Conservation (phyloP, 2,113 vertebrate genomes). For the Pseudopodoces humilis region DNA sequence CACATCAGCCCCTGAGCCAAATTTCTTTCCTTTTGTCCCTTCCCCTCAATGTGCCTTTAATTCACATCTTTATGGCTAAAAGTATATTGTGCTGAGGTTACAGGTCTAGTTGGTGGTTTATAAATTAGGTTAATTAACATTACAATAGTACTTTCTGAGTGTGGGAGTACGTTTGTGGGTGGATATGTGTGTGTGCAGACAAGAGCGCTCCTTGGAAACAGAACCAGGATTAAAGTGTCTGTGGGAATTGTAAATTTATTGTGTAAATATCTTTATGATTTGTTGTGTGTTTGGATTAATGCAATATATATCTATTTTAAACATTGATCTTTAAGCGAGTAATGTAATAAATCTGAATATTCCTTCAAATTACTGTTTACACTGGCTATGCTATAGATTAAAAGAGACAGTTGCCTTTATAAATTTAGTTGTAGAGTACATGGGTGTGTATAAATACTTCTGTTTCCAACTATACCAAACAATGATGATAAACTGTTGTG, state of each 20-base stretch:
- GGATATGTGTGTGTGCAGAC: not conserved
- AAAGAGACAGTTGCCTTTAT: slow-evolving; percentile 84
- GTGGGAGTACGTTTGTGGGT: not conserved
- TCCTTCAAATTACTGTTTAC: slow-evolving; percentile 75
- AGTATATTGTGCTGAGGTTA: slow-evolving; percentile 47
- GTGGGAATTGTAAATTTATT: slow-evolving; percentile 69
- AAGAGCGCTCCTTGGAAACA: slow-evolving; percentile 54
- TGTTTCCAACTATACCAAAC: slow-evolving; percentile 84
- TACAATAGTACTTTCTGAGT: slow-evolving; percentile 25
- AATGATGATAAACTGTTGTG: slow-evolving; percentile 79
- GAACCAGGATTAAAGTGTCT: slow-evolving; percentile 73
- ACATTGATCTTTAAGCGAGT: slow-evolving; percentile 74
- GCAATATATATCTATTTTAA: slow-evolving; percentile 76
- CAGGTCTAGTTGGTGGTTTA: slow-evolving; percentile 58
- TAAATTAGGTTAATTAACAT: slow-evolving; percentile 75
- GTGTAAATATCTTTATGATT: slow-evolving; percentile 71
- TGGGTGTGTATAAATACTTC: slow-evolving; percentile 77
- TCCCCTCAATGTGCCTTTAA: slow-evolving; percentile 39
- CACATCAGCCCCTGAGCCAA: not conserved
- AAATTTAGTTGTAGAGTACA: slow-evolving; percentile 74
- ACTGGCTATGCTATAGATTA: slow-evolving; percentile 81
- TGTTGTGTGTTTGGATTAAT: slow-evolving; percentile 73
- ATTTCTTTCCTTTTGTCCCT: slow-evolving; percentile 22
- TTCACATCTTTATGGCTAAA: slow-evolving; percentile 54
- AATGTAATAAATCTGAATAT: slow-evolving; percentile 74